Evolutionary conservation across 2,797 vertebrate genomes (phyloP), one percentile per base, ranked within the genome.

Genomic region (Apogon hyalosoma): DNA sequence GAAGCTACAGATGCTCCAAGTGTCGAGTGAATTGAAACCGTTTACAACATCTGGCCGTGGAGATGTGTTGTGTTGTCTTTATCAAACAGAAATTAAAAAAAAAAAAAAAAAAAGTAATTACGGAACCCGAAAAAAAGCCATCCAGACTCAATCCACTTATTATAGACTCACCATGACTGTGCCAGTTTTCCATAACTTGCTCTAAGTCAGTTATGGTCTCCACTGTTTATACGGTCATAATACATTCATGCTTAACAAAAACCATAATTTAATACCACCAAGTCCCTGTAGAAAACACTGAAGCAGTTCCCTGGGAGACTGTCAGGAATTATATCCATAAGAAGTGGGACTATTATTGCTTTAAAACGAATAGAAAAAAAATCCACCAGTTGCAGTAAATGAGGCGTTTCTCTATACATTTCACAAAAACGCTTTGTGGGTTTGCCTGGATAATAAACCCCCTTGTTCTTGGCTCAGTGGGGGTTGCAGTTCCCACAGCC

Each of bases 401-500:
- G 76, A 79, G 52, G 74, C 73, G 65, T 85, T 67, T 62, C 72
- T 69, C 42, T 50, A 60, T 68, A 51, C 69, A 62, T 65, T 24
- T 73, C 11, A 62, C 73, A 69, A 46, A 53, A 43, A 57, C 59
- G 66, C 63, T 70, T 48, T 65, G 66, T 65, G 77, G 70, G 6
- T 70, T 69, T 15, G 48, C 58, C 2, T 7, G 69, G 55, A 77
- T 79, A 73, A 70, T 72, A 77, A 77, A 57, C 28, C 57, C 57
- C 76, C 58, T 66, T 75, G 68, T 67, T 80, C 69, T 54, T 54
- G 70, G 62, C 63, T 61, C 54, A 31, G 69, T 24, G 45, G 78
- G 65, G 38, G 77, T 15, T 90, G 92, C 50, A 92, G 83, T 93
- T 91, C 80, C 63, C 36, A 3, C 0, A 63, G 62, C 43, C 72